Base-by-base conservation (phyloP, 1,140 invertebrate genomes). In the Drosophila yakuba region DNA sequence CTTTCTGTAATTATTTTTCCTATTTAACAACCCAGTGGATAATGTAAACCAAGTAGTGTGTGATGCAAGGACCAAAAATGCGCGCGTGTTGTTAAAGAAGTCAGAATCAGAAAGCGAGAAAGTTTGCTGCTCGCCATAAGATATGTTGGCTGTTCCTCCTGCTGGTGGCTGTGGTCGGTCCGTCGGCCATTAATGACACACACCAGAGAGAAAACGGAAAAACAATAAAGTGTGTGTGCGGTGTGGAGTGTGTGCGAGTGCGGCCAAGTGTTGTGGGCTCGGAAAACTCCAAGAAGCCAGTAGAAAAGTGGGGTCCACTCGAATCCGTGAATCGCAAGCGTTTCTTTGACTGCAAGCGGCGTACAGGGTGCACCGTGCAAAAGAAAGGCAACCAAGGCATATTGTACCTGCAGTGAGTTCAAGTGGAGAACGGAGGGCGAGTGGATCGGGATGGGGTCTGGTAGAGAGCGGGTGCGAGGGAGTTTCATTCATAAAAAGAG, bases 401-500 rank as follows among this genome's bases (percentile, higher is more conserved):
- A 68, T 55, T 55, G 36, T 71, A 85, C 68, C 74, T 85, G 81
- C 77, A 71, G 81, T 83, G 80, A 79, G 74, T 81, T 69, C 36
- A 47, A 47, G 35, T 76, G 56, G 41, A 43, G 20, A 36, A 55
- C 41, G 35, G 25, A 32, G 15, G 25, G 20, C 12, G 15, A 17
- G 52, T 17, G 1, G 15, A 20, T 3, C 0, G n/a, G 17, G 10
- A 2, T 3, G n/a, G 15, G 20, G 32, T 3, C 7, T 25, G 23
- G 6, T n/a, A 39, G 25, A 52, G 67, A 11, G 45, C 32, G 32
- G 44, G 39, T 20, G 20, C 39, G 56, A 44, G 50, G 45, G 69
- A 62, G 76, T 74, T 86, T 86, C 83, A 86, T 86, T 86, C 83
- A 86, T 86, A 79, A 86, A 86, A 83, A 63, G 47, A 58, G 60